These are phyloP conservation scores for Chaenogobius annularis DNA, from an alignment of 2,113 vertebrate species.

Conservation along the genomic window DNA sequence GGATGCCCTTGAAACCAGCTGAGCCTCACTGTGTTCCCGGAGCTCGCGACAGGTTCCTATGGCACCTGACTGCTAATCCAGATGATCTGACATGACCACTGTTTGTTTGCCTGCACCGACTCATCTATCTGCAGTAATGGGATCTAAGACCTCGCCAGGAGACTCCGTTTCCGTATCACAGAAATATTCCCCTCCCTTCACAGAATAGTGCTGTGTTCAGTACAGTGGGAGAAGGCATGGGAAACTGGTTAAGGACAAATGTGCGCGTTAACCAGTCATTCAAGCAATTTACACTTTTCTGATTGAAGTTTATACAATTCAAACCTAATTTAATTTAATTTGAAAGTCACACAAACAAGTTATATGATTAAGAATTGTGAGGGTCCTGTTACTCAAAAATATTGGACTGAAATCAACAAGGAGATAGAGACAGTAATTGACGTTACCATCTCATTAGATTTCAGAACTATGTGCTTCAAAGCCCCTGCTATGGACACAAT, in stretches of 20 bases:
- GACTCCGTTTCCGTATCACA: slow-evolving; percentile 29
- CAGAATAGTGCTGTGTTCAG: slow-evolving; percentile 31
- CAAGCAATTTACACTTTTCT: background rate
- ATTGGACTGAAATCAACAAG: too few species aligned
- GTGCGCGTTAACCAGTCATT: background rate
- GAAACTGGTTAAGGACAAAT: slow-evolving; percentile 5
- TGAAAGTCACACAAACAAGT: too few species aligned
- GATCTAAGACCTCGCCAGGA: slow-evolving; percentile 56
- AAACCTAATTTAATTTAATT: background rate
- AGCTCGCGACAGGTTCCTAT: slow-evolving; percentile 51
- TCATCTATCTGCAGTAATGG: slow-evolving; percentile 62
- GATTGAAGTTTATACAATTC: too few species aligned
- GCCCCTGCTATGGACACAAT: too few species aligned
- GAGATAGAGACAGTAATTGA: too few species aligned
- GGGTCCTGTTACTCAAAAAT: too few species aligned
- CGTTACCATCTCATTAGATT: too few species aligned
- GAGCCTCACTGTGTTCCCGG: slow-evolving; percentile 43
- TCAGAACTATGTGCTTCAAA: too few species aligned
- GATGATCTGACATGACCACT: slow-evolving; percentile 52
- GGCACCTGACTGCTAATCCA: slow-evolving; percentile 60
- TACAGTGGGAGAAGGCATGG: slow-evolving; percentile 27
- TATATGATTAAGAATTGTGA: too few species aligned
- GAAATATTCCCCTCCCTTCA: slow-evolving; percentile 23
- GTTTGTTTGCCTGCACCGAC: slow-evolving; percentile 64
- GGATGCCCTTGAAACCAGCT: background rate